These are phyloP conservation scores for Ophioninae sp. DNA, from an alignment of 2,888 invertebrate species.

Conservation along the genomic window DNA sequence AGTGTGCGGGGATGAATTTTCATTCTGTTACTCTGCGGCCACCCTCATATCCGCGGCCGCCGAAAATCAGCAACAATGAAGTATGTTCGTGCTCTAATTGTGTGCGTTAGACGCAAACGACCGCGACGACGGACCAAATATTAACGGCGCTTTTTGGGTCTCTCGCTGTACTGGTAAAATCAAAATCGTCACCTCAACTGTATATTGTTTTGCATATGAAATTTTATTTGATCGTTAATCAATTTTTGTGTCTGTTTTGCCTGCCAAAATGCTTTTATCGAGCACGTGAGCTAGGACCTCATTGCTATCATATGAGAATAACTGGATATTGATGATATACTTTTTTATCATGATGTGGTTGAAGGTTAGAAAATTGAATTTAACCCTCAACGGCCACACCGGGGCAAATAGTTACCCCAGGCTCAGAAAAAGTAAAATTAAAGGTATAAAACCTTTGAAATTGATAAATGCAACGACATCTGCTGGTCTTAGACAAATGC, in stretches of 20 bases:
- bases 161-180: background rate
- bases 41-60: constrained; percentile 28
- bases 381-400: too few species aligned
- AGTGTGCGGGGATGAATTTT: constrained; percentile 27
- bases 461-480: too few species aligned
- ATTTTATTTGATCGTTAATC: constrained; percentile 1
- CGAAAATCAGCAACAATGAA: constrained; percentile 51
- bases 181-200: background rate
- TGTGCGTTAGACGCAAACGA: constrained; percentile 46
- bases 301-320: background rate
- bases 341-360: too few species aligned
- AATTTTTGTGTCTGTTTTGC: background rate
- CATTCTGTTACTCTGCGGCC: constrained; percentile 19
- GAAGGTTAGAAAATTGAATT: background rate
- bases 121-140: constrained; percentile 51
- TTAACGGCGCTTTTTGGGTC: constrained; percentile 47
- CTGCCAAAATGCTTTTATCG: background rate
- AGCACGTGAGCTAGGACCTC: background rate
- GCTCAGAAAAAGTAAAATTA: too few species aligned
- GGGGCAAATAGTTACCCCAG: too few species aligned
- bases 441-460: too few species aligned
- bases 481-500: too few species aligned
- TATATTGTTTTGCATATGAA: background rate
- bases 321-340: constrained; percentile 8
- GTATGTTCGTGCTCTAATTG: constrained; percentile 54